A percentile compares a stretch with the other conserved stretches of the same genome.
phyloP scores from a whole-genome alignment of 2,888 invertebrate genomes.

The Drosophila dives region DNA sequence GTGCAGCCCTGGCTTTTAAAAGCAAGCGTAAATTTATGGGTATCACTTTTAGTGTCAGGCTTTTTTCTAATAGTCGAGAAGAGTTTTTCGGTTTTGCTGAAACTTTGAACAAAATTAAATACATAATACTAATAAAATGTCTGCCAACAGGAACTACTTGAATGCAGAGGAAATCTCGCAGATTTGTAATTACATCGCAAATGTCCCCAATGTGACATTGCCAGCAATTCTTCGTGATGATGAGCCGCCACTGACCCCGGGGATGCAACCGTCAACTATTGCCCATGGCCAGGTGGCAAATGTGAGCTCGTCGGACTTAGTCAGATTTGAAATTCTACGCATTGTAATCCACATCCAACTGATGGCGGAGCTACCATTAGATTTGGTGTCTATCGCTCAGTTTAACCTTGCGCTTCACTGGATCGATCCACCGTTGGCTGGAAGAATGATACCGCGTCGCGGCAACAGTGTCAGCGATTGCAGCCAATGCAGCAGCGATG shows the following conservation, averaged over 20 bases:
- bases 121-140: conserved; percentile 13
- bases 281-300: no score
- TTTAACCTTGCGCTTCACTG: no score
- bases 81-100: neutral
- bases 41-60: conserved; percentile 1
- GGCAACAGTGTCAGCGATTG: conserved; percentile 67
- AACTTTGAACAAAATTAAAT: neutral
- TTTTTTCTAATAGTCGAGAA: conserved; percentile 5
- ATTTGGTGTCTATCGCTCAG: no score
- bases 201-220: neutral
- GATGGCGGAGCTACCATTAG: no score
- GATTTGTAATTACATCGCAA: neutral
- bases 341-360: no score
- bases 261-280: neutral
- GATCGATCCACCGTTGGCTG: no score
- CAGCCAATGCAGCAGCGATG: conserved; percentile 60
- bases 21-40: neutral
- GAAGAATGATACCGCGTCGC: conserved; percentile 14
- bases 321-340: no score
- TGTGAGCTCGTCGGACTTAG: neutral
- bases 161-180: neutral
- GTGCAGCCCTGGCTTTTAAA: neutral
- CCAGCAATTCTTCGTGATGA: no score
- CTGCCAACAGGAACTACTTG: conserved; percentile 5
- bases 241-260: no score